Evolutionary conservation across 2,888 invertebrate genomes (phyloP).

Genomic region (Sinohyriopsis cumingii): DNA sequence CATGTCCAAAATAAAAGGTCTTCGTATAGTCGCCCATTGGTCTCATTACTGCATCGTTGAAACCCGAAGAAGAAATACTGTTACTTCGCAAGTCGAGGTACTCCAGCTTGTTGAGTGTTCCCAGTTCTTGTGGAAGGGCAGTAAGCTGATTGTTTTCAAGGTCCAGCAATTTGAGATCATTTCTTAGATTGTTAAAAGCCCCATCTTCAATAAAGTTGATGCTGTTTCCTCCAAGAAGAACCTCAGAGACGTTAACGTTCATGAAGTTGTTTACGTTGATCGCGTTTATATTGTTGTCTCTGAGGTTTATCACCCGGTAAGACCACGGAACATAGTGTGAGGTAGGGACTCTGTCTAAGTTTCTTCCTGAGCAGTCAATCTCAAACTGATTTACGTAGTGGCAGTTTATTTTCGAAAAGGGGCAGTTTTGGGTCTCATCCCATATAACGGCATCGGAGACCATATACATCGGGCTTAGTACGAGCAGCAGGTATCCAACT

Average conservation of each 20-base stretch:
- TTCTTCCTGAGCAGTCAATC: no score
- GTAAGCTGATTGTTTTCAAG: conserved; percentile 24
- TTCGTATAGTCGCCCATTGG: conserved; percentile 30
- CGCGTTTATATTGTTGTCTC: neutral
- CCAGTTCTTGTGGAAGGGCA: conserved; percentile 15
- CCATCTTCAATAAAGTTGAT: conserved; percentile 20
- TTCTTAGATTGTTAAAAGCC: conserved; percentile 23
- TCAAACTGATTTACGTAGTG: no score
- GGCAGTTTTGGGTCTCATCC: no score
- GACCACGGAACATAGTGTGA: neutral
- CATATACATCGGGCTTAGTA: no score
- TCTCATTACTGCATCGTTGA: conserved; percentile 25
- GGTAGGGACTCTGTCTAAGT: accelerated
- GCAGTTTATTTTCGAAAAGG: no score
- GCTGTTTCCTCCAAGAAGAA: conserved; percentile 27
- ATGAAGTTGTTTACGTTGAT: conserved; percentile 13
- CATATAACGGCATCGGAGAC: no score
- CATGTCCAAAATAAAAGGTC: conserved; percentile 37
- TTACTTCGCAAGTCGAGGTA: conserved; percentile 29
- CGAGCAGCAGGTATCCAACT: no score
- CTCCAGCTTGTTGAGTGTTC: conserved; percentile 16
- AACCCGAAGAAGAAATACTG: conserved; percentile 13
- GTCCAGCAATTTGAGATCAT: conserved; percentile 20
- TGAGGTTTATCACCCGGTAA: neutral
- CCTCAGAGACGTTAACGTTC: conserved; percentile 22